A percentile compares a stretch with the other conserved stretches of the same genome.
Evolutionary conservation across 2,888 invertebrate species (phyloP).

Genomic region (Apocheima hispidaria): DNA sequence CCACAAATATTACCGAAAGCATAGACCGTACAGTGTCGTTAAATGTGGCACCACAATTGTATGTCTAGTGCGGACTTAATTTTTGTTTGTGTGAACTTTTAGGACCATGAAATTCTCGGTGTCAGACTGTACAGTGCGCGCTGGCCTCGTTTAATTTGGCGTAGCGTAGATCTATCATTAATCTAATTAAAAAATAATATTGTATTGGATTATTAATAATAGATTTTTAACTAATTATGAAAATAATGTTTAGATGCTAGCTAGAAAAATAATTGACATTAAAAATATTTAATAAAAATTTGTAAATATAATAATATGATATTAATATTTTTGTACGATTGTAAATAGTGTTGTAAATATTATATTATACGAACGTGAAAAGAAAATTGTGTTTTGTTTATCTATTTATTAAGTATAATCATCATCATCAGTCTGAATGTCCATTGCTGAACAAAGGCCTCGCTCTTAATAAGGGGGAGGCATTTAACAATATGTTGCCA

Average conservation of each 20-base stretch:
- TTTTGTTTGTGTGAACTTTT: no score
- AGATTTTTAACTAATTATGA: neutral
- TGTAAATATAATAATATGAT: conserved; percentile 31
- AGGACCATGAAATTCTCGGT: no score
- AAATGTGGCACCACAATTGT: no score
- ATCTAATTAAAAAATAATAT: neutral
- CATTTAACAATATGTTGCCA: no score
- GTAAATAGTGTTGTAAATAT: conserved; percentile 46
- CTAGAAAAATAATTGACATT: conserved; percentile 2
- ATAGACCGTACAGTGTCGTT: no score
- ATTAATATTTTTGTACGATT: conserved; percentile 35
- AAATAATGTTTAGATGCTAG: neutral
- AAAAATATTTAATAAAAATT: neutral
- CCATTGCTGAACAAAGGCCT: no score
- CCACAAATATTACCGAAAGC: no score
- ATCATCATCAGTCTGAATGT: no score
- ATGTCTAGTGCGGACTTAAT: no score
- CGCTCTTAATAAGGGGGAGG: no score
- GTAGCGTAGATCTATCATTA: neutral
- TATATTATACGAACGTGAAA: conserved; percentile 40
- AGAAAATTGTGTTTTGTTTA: conserved; percentile 14
- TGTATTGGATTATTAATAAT: neutral
- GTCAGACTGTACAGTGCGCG: neutral
- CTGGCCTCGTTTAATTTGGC: neutral
- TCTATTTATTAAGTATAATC: neutral